Base-by-base conservation (phyloP, 2,888 invertebrate genomes). In the Rhamnusium bicolor region DNA sequence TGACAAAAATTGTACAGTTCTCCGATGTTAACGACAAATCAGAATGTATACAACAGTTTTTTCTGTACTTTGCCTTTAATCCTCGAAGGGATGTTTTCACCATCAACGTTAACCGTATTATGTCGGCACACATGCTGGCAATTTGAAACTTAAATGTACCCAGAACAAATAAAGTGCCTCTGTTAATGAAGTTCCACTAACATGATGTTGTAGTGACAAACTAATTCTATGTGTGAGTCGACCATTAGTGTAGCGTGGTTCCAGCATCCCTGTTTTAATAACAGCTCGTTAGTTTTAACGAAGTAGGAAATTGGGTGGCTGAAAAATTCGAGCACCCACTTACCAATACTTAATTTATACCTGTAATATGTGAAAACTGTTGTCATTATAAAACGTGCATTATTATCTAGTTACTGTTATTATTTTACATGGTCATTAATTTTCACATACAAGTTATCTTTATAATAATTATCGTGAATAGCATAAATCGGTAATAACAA, bases 131-230 rank as follows among this genome's bases (percentile, higher is more conserved):
- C 40, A 61, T 61, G 61, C 47, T 61, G 21, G 47, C 61, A 47
- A 61, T 61, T 61, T 61, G 29, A 61, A 46, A 61, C 24, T 40
- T 47, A 47, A 61, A 61, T 61, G 21, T 21, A n/a, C 47, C 61
- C 61, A 24, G 61, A 58, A 61, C 61, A 61, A 46, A 47, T 21
- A 21, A 32, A 32, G 18, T 58, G 58, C 16, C 32, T 32, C 16
- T 32, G 32, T 58, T 58, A 58, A 58, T 58, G 58, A 58, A 58
- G 32, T 58, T 58, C 19, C 58, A 14, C 32, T 58, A 58, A 58
- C 58, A 58, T 18, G 58, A 58, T 29, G 32, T 29, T 32, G 16
- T 18, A 10, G 8, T 32, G 10, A 5, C 18, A 32, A 18, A 53
- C 21, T n/a, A 16, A 32, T 16, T 18, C 58, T 21, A 5, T 16